Base-by-base conservation (phyloP, 2,113 vertebrate genomes). In the Brachirus orientalis region DNA sequence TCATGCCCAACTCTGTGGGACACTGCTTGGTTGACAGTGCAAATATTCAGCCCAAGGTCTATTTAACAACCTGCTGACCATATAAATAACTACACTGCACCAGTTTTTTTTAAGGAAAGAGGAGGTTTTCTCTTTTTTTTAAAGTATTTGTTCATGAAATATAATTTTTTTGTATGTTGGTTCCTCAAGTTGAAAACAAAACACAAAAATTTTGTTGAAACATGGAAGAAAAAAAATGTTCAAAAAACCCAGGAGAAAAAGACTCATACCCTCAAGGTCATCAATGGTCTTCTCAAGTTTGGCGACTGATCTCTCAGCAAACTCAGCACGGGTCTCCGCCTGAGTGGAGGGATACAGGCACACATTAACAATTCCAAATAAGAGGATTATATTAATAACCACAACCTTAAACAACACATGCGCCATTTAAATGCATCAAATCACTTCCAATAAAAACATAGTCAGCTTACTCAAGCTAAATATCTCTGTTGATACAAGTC, bases 241-340 rank as follows among this genome's bases (percentile, higher is more conserved):
- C n/a, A n/a, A n/a, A n/a, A n/a, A n/a, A n/a, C n/a, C n/a, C n/a
- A n/a, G n/a, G n/a, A n/a, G n/a, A 18, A 77, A 86, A 67, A 69
- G 76, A 63, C 18, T 46, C 96, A 60, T 96, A 99, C 98, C 98
- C 94, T 99, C 98, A 87, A 99, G 91, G 90, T 99, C 98, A 85
- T 99, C 98, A 64, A 99, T 98, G 91, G 95, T 96, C 93, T 99
- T 99, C 94, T 99, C 98, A 89, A 99, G 94, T 86, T 99, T 99
- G 91, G 98, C 96, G 73, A 99, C 97, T 76, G 98, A 96, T 89
- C 96, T 97, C 94, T 99, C 98, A 38, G 98, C 96, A 57, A 99
- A 99, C 82, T 99, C 98, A 83, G 96, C 98, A 86, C 98, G 96
- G 41, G 98, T 99, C 91, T 99, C 98, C 92, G 98, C 97, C 98